A percentile compares a stretch with the other conserved stretches of the same genome.
Conservation (phyloP, 2,888 invertebrate genomes). For the Blastobasis adustella region DNA sequence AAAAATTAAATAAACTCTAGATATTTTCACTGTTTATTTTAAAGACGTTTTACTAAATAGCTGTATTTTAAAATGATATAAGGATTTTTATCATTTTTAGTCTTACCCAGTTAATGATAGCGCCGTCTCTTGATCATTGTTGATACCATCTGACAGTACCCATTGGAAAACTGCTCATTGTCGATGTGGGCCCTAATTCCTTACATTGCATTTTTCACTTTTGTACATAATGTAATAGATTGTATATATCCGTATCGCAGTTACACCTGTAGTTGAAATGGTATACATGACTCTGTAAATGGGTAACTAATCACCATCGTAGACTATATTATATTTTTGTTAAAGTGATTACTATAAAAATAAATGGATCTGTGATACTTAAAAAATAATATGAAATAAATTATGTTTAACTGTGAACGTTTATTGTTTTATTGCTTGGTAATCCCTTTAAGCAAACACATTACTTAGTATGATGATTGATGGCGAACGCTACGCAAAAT, state of each 20-base stretch:
- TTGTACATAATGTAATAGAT: conserved; percentile 55
- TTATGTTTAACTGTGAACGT: conserved; percentile 70
- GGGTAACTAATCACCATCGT: conserved; percentile 55
- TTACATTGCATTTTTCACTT: conserved; percentile 19
- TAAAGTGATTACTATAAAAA: conserved; percentile 72
- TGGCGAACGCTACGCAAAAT: too few relatives aligned
- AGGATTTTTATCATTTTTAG: too few relatives aligned
- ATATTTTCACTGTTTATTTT: too few relatives aligned
- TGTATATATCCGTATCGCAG: conserved; percentile 59
- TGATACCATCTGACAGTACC: too few relatives aligned
- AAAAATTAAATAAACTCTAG: too few relatives aligned
- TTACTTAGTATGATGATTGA: too few relatives aligned
- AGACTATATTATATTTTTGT: conserved; percentile 70
- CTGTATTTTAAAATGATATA: too few relatives aligned
- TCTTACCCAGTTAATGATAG: too few relatives aligned
- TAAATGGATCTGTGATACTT: conserved; percentile 74
- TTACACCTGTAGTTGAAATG: conserved; percentile 24
- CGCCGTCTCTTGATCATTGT: too few relatives aligned
- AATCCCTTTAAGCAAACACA: too few relatives aligned
- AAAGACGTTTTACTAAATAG: too few relatives aligned
- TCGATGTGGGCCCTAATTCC: conserved; percentile 1
- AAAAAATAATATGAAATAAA: conserved; percentile 71
- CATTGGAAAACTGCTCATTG: neutral
- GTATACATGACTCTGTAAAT: conserved; percentile 49
- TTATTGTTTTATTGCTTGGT: conserved; percentile 21